A percentile compares a stretch with the other conserved stretches of the same genome.
phyloP scores from a whole-genome alignment of 2,888 invertebrate genomes.

The Pandemis corylana region DNA sequence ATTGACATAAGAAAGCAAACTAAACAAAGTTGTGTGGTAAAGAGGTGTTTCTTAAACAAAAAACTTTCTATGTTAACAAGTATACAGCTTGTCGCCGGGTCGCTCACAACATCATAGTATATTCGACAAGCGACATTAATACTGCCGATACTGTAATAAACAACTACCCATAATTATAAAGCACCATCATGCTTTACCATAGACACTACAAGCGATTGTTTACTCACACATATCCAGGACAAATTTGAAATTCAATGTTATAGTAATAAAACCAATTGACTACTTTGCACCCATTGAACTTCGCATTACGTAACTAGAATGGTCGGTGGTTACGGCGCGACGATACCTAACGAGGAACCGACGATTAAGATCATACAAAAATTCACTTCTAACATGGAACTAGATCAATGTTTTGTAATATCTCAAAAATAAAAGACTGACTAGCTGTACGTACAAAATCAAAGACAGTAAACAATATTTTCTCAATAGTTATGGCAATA shows the following conservation, averaged over 20 bases:
- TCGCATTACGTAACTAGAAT: constrained; percentile 13
- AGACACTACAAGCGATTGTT: constrained; percentile 79
- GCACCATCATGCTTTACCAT: constrained; percentile 79
- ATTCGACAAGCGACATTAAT: constrained; percentile 71
- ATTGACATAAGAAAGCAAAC: constrained; percentile 20
- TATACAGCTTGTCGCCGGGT: constrained; percentile 64
- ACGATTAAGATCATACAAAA: background rate
- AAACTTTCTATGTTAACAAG: constrained; percentile 70
- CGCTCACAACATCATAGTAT: constrained; percentile 62
- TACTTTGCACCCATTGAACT: constrained; percentile 29
- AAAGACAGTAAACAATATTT: constrained; percentile 12
- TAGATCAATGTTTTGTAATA: background rate
- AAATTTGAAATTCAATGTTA: constrained; percentile 63
- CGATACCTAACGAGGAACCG: background rate
- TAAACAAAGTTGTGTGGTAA: constrained; percentile 65
- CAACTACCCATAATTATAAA: constrained; percentile 64
- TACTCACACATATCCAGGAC: constrained; percentile 78
- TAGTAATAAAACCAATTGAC: constrained; percentile 46
- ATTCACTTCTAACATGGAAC: background rate
- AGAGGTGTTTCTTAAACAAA: constrained; percentile 56
- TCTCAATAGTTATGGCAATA: constrained; percentile 31
- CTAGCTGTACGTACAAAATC: background rate
- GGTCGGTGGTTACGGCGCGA: background rate
- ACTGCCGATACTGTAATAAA: constrained; percentile 66
- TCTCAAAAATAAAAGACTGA: background rate